Base-by-base conservation (phyloP, 2,113 vertebrate species). In the Hylia prasina region DNA sequence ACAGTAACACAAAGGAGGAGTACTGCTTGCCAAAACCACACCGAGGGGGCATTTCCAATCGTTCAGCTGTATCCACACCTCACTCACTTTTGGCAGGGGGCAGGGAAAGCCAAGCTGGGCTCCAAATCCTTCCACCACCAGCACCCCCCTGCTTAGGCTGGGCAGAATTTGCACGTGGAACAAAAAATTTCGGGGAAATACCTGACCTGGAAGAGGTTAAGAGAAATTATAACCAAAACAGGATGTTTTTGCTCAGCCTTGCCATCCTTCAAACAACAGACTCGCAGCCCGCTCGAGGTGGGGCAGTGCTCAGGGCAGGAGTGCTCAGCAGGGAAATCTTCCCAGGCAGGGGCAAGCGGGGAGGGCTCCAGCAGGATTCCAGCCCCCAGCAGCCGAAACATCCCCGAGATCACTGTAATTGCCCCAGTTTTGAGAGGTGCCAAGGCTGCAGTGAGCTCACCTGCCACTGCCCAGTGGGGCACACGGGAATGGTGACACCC, bases 231-330 rank as follows among this genome's bases (percentile, higher is more conserved):
- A 64, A 83, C 35, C 89, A 94, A 94, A 97, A 97, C 95, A 97
- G 94, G 95, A 96, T 96, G 95, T 96, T 95, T 96, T 90, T 75
- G 75, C 68, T 89, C 86, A 71, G 54, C 25, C 11, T 39, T n/a
- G 30, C 72, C 79, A 85, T 48, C 33, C 51, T 63, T 73, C 42
- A 35, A 48, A 37, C 51, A 84, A 79, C 40, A 75, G 77, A 70
- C 45, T 92, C 1, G 0, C 37, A 28, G 63, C 10, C 16, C 1
- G 33, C 68, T 63, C 0, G 0, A 63, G 57, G 40, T 1, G 0
- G 58, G 77, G 4, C 9, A 94, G 35, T 3, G 11, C 21, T 39
- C 0, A 0, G 57, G 71, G 39, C 37, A 48, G 0, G 35, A 66
- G n/a, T 0, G 20, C 4, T 61, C 10, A 1, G 35, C 61, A 69